phyloP scores from a whole-genome alignment of 2,888 invertebrate genomes.

The Latheticus oryzae region DNA sequence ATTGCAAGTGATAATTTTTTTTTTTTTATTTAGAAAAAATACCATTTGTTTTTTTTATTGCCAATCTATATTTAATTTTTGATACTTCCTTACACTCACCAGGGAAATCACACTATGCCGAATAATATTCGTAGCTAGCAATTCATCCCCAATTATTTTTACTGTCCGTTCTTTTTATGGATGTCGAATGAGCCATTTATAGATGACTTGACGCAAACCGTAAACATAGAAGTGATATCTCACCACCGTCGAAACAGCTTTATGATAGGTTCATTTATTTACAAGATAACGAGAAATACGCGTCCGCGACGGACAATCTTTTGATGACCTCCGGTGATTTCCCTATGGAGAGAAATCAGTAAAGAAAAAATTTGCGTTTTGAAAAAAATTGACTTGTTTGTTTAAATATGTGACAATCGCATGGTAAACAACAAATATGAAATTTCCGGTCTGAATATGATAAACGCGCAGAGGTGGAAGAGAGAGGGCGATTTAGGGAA shows the following conservation, averaged over 20 bases:
- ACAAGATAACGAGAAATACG: constrained; percentile 28
- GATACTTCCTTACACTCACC: constrained; percentile 13
- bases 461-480: constrained; percentile 43
- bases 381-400: constrained; percentile 11
- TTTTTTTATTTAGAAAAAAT: too few relatives aligned
- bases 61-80: constrained; percentile 26
- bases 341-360: constrained; percentile 16
- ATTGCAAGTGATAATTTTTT: too few relatives aligned
- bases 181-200: constrained; percentile 31
- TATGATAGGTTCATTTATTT: constrained; percentile 28
- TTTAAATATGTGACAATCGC: constrained; percentile 24
- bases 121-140: constrained; percentile 23
- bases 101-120: constrained; percentile 23
- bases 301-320: constrained; percentile 18
- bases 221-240: constrained; percentile 21
- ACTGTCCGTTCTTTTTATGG: constrained; percentile 28
- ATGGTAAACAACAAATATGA: constrained; percentile 27
- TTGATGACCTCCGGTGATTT: constrained; percentile 24
- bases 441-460: constrained; percentile 43
- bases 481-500: constrained; percentile 41
- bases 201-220: constrained; percentile 16
- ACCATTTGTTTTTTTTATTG: constrained; percentile 4
- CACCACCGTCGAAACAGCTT: constrained; percentile 18
- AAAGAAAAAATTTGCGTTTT: constrained; percentile 8
- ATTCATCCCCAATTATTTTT: constrained; percentile 37